Conservation (phyloP, 2,113 vertebrate genomes). For the Cichladusa arquata region DNA sequence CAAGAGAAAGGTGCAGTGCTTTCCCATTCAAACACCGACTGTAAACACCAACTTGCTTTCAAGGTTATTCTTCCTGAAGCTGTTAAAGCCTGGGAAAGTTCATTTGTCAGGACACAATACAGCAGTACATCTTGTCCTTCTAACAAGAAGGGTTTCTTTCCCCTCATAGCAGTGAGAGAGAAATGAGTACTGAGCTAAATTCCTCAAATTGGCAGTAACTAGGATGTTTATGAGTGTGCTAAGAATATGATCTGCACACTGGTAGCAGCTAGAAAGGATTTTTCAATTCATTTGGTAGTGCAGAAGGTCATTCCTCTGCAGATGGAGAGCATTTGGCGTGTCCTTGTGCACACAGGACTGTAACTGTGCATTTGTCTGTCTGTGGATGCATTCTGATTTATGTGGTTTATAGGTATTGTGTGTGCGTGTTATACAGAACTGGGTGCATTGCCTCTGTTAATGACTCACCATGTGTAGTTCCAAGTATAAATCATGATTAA, state of each 20-base stretch:
- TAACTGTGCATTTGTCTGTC: not conserved
- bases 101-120: slow-evolving; percentile 53
- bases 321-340: not conserved
- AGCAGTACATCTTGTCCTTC: slow-evolving; percentile 41
- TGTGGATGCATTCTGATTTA: not conserved
- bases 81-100: not conserved
- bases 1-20: not conserved
- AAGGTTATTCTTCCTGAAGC: not conserved
- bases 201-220: slow-evolving; percentile 69
- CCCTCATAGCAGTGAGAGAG: slow-evolving; percentile 22
- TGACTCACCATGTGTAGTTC: not conserved
- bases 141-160: slow-evolving; percentile 57
- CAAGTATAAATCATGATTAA: not conserved
- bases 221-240: slow-evolving; percentile 59
- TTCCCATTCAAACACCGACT: not conserved
- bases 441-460: not conserved
- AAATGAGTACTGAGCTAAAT: slow-evolving; percentile 57
- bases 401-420: rapidly evolving
- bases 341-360: not conserved
- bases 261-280: slow-evolving; percentile 38
- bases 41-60: not conserved
- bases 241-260: slow-evolving; percentile 58
- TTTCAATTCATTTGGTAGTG: slow-evolving; percentile 39
- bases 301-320: slow-evolving; percentile 61
- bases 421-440: rapidly evolving